Conservation (phyloP, 2,888 invertebrate genomes). For the Agriopis aurantiaria region DNA sequence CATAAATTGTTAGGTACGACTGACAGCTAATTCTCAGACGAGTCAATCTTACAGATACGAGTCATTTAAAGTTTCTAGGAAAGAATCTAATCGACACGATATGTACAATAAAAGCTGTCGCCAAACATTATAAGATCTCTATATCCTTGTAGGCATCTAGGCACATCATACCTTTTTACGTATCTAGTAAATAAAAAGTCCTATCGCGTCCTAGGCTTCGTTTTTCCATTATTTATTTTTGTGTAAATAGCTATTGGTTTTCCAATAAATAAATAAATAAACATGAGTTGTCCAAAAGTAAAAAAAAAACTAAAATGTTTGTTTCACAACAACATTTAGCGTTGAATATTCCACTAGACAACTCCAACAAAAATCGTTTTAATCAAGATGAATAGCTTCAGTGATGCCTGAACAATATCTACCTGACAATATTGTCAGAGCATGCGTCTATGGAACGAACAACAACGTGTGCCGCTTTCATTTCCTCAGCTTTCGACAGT, state of each 20-base stretch:
- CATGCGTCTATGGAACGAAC: neutral
- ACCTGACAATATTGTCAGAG: neutral
- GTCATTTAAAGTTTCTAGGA: neutral
- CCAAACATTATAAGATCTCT: neutral
- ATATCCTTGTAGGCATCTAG: neutral
- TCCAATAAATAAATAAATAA: no score
- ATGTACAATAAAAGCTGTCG: neutral
- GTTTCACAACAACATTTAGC: neutral
- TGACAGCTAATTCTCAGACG: neutral
- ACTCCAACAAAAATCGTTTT: neutral
- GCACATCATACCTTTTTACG: no score
- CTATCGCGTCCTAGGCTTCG: no score
- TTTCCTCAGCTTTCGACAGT: conserved; percentile 20
- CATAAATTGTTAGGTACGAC: no score
- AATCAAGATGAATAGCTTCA: conserved; percentile 3
- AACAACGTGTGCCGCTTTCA: conserved; percentile 12
- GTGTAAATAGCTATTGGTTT: no score
- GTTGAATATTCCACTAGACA: no score
- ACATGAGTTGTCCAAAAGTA: no score
- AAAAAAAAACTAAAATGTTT: no score
- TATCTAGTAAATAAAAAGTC: no score
- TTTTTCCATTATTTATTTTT: no score
- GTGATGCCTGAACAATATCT: neutral
- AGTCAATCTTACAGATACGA: neutral
- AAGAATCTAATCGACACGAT: neutral